Percentiles rank a stretch among this genome's conserved stretches.
Conservation (phyloP, 2,888 invertebrate genomes). For the Mesorhabditis belari region DNA sequence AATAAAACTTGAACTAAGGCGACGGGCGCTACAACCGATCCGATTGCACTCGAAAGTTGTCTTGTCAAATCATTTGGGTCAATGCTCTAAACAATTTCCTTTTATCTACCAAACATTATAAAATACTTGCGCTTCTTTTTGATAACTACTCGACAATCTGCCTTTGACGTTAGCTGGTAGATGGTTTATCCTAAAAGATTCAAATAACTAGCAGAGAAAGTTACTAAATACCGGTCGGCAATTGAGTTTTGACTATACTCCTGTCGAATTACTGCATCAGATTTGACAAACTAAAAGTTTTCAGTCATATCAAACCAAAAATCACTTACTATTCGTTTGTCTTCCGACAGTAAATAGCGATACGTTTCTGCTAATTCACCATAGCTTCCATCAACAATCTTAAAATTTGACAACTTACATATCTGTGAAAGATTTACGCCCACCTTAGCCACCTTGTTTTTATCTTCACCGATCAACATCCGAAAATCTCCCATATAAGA, state of each 20-base stretch:
- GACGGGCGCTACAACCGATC: neutral
- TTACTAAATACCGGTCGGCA: no score
- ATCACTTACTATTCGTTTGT: neutral
- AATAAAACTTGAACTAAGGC: neutral
- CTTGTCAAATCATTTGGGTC: no score
- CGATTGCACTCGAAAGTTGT: neutral
- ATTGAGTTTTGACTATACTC: no score
- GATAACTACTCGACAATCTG: no score
- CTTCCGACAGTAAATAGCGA: neutral
- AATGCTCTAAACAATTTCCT: no score
- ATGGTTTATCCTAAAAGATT: no score
- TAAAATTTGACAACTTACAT: slow-evolving; percentile 69
- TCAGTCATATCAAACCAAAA: neutral
- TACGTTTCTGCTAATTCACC: neutral
- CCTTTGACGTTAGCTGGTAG: no score
- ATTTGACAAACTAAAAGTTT: neutral
- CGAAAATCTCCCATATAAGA: slow-evolving; percentile 87
- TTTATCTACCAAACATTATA: no score
- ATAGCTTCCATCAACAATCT: neutral
- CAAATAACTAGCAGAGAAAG: no score
- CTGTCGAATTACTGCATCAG: neutral
- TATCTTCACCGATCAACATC: slow-evolving; percentile 94
- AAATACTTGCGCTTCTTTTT: no score
- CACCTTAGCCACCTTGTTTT: slow-evolving; percentile 69
- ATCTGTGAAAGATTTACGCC: no score